Base-by-base conservation (phyloP, 2,113 vertebrate species). In the Corythornis vintsioides region DNA sequence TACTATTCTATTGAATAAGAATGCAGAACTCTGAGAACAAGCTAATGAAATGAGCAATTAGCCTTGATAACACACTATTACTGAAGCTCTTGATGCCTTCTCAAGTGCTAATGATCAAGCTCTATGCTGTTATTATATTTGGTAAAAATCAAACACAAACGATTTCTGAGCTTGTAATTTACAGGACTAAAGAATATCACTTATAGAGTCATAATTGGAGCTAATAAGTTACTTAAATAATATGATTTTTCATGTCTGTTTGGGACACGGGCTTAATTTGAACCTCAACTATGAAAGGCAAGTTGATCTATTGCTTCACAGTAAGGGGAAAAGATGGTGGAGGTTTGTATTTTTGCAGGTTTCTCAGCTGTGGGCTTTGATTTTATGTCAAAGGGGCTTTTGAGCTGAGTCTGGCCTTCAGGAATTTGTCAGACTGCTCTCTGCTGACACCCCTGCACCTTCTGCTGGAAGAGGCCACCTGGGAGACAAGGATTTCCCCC, bases 21-120 rank as follows among this genome's bases (percentile, higher is more conserved):
- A 87, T 67, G 35, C 42, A 79, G 29, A 47, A 65, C 35, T 90
- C 83, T 56, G 52, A 73, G 85, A 92, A 73, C 59, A 76, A 77
- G 40, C n/a, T 86, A 92, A 89, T 65, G 71, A 89, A 91, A 94
- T 75, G 75, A 88, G 66, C 79, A 89, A 77, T 78, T 92, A 82
- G 59, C 50, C 83, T 64, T 87, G 64, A 78, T 83, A 95, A 78
- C 38, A 85, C 38, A 28, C 21, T 79, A 20, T 69, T 87, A 53
- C 28, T 40, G 65, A 93, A 89, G 63, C 19, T 77, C 40, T 47
- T 76, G 77, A 93, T 80, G 42, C 8, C 43, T 69, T 83, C 71
- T 70, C 33, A 87, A 78, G 52, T 57, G 43, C 33, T 89, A 93
- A 84, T 35, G 50, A 93, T 60, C 33, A 93, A 56, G 55, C 24